Base-by-base conservation (phyloP, 2,113 vertebrate species). In the Condylura cristata region DNA sequence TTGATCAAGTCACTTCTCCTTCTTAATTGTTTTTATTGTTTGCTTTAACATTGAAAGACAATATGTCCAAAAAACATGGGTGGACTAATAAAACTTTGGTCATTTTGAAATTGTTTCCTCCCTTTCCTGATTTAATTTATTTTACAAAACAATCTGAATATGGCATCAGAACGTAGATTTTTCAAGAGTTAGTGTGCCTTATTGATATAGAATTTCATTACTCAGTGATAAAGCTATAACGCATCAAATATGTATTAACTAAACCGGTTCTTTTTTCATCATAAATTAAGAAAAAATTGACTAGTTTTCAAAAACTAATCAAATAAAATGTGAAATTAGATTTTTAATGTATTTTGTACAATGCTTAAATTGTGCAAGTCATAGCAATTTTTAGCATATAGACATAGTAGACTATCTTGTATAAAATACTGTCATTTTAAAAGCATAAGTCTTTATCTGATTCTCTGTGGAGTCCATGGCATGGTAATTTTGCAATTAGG, bases 1-100 rank as follows among this genome's bases (percentile, higher is more conserved):
- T 84, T 97, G 60, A 97, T 76, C 80, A 95, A 81, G 93, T 88
- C 93, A 97, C 92, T 98, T 98, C 92, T 92, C 74, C 86, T 97
- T 91, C 92, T 97, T 95, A 82, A 76, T 96, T 91, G 90, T 32
- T 93, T 94, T 91, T 32, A 2, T 90, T 96, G 66, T 96, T 98
- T 94, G 39, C 88, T 74, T 92, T 97, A 96, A 94, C 74, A 88
- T 87, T 76, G 93, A 96, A 93, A 93, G 87, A 94, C 90, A 88
- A 92, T 96, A 85, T 88, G 97, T 89, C 91, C 75, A 95, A 94
- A 96, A 89, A 94, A 32, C 2, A 28, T 89, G 63, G 87, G 78
- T 93, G 76, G 70, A 96, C 75, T 41, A 30, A 97, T 41, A 30
- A 97, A 97, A 74, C 96, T 86, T 90, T 85, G 65, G 58, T 63